Conservation (phyloP, 2,797 vertebrate species). For the Brachyrhaphis roseni region DNA sequence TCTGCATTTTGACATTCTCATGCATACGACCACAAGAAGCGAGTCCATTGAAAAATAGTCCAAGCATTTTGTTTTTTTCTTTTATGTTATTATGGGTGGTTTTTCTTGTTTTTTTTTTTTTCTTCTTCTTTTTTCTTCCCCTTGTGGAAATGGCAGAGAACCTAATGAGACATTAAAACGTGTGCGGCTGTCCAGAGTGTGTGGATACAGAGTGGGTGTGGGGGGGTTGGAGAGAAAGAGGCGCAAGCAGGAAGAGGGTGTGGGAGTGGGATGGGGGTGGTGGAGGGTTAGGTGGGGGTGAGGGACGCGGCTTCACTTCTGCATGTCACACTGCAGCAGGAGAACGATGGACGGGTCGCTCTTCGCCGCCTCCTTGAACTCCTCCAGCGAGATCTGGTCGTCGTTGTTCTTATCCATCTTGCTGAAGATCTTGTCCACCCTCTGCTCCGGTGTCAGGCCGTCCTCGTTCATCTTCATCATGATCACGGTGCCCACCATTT, state of each 20-base stretch:
- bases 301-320: constrained; percentile 76
- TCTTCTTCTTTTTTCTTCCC: constrained; percentile 40
- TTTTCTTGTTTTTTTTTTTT: no score
- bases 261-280: not conserved
- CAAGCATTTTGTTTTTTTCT: constrained; percentile 84
- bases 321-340: constrained; percentile 99
- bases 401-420: constrained; percentile 99
- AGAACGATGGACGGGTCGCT: constrained; percentile 99
- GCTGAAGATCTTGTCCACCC: constrained; percentile 99
- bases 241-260: constrained; percentile 71
- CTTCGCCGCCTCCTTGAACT: constrained; percentile 99
- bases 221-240: constrained; percentile 14
- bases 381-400: constrained; percentile 98
- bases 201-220: constrained; percentile 62
- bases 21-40: constrained; percentile 99
- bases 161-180: constrained; percentile 93
- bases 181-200: constrained; percentile 92
- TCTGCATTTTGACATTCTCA: constrained; percentile 99
- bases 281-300: not conserved
- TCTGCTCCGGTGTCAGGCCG: constrained; percentile 95
- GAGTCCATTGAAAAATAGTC: constrained; percentile 99
- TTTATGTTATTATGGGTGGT: constrained; percentile 57
- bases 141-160: constrained; percentile 94
- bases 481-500: constrained; percentile 99
- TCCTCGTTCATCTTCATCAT: constrained; percentile 99